phyloP scores from a whole-genome alignment of 64 coral and sea anemone species.

The Catalaphyllia jardinei region DNA sequence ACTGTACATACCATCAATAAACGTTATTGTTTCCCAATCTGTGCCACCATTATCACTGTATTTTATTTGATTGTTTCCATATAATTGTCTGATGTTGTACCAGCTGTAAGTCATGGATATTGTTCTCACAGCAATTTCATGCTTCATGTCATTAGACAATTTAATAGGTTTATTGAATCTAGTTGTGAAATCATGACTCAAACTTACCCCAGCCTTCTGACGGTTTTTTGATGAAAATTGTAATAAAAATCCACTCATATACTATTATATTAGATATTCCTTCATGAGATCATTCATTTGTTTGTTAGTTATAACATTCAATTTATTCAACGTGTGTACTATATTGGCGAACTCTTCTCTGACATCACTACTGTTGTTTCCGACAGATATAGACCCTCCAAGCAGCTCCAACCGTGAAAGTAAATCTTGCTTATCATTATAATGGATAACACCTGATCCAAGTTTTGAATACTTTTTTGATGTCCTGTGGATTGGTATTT shows the following conservation, averaged over 20 bases:
- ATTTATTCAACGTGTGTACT: not conserved
- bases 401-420: not conserved
- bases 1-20: no score
- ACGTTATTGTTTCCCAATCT: no score
- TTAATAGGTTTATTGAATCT: not conserved
- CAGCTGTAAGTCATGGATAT: slow-evolving; percentile 20
- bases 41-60: no score
- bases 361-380: slow-evolving; percentile 18
- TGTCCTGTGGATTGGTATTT: slow-evolving; percentile 24
- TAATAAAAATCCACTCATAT: no score
- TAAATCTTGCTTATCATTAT: slow-evolving; percentile 14
- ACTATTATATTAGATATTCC: slow-evolving; percentile 15
- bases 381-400: slow-evolving; percentile 7
- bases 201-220: not conserved
- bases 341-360: slow-evolving; percentile 22
- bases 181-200: slow-evolving; percentile 13
- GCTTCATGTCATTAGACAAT: not conserved
- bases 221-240: not conserved
- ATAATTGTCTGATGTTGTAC: slow-evolving; percentile 3
- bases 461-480: not conserved
- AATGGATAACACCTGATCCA: slow-evolving; percentile 10
- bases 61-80: no score
- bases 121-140: slow-evolving; percentile 14
- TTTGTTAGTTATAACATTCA: not conserved
- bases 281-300: not conserved